phyloP scores from a whole-genome alignment of 2,888 invertebrate genomes.

The Linyphia triangularis region DNA sequence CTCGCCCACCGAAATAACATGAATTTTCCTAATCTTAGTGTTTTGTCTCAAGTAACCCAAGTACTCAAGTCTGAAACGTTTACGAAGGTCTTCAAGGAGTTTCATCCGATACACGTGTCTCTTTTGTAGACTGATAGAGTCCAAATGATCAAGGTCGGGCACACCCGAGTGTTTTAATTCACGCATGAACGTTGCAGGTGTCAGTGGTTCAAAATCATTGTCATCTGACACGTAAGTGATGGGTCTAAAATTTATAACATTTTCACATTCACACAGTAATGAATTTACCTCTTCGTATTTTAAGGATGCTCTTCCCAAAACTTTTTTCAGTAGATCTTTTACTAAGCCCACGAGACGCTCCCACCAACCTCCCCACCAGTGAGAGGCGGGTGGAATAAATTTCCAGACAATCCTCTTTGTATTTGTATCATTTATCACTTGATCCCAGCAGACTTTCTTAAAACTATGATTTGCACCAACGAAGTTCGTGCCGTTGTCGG shows the following conservation, averaged over 20 bases:
- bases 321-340: slow-evolving; percentile 77
- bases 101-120: too few relatives aligned
- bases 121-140: too few relatives aligned
- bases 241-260: neutral
- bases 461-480: neutral
- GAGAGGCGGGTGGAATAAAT: slow-evolving; percentile 79
- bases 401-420: slow-evolving; percentile 77
- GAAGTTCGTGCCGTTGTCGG: neutral
- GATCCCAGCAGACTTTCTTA: neutral
- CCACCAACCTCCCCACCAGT: slow-evolving; percentile 81
- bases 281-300: neutral
- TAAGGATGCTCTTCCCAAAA: neutral
- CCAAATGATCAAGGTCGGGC: neutral
- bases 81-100: too few relatives aligned
- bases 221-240: slow-evolving; percentile 10
- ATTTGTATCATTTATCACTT: neutral
- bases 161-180: neutral
- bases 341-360: slow-evolving; percentile 80
- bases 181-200: neutral
- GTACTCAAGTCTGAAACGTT: too few relatives aligned
- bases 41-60: too few relatives aligned
- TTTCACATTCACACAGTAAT: neutral
- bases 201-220: neutral
- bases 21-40: too few relatives aligned
- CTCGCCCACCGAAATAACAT: too few relatives aligned